These are phyloP conservation scores for Diarsia dahlii DNA, from an alignment of 2,888 invertebrate genomes.

Conservation along the genomic window DNA sequence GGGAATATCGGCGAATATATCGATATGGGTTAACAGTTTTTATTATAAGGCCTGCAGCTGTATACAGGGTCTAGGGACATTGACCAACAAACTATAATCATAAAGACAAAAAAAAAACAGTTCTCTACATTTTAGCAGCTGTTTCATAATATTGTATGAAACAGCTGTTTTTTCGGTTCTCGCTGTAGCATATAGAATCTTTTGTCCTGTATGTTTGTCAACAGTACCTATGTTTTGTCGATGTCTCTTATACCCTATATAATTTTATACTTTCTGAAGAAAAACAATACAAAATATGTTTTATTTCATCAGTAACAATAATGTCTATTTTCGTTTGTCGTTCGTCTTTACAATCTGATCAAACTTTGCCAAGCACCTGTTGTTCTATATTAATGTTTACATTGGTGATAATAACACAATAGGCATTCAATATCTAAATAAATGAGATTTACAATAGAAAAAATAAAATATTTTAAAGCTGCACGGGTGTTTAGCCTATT, in stretches of 20 bases:
- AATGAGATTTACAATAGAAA: constrained; percentile 41
- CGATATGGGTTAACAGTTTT: constrained; percentile 14
- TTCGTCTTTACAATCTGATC: constrained; percentile 21
- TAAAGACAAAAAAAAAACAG: no score
- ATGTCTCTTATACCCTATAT: not conserved
- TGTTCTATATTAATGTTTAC: constrained; percentile 28
- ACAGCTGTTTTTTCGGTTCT: not conserved
- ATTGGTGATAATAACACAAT: constrained; percentile 29
- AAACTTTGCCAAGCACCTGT: constrained; percentile 39
- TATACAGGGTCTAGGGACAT: not conserved
- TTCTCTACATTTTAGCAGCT: no score
- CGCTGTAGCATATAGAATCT: not conserved
- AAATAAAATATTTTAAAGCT: constrained; percentile 28
- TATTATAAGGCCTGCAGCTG: not conserved
- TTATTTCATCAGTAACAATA: not conserved
- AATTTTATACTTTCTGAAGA: not conserved
- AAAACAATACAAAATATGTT: constrained; percentile 13
- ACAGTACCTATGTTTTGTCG: not conserved
- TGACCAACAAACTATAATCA: not conserved
- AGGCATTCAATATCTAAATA: constrained; percentile 25
- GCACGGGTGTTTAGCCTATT: constrained; percentile 1
- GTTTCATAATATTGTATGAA: not conserved
- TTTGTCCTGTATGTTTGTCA: not conserved
- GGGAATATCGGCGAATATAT: constrained; percentile 55
- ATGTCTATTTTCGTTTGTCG: constrained; percentile 15